phyloP scores from a whole-genome alignment of 2,888 invertebrate species.

The Allygus modestus region DNA sequence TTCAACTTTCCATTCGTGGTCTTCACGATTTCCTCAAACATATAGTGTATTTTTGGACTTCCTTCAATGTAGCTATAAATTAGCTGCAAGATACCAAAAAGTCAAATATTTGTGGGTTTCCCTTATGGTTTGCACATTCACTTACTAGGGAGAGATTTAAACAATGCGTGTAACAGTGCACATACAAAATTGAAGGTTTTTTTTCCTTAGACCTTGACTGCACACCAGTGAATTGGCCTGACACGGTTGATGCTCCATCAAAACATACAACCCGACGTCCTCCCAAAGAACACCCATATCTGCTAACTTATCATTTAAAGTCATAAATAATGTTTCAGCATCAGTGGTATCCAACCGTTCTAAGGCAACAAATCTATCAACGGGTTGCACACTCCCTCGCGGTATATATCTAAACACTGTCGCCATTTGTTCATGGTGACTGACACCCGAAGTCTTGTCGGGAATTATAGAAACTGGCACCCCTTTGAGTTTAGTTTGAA shows the following conservation, averaged over 20 bases:
- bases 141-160: slow-evolving; percentile 60
- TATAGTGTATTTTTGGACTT: slow-evolving; percentile 64
- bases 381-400: no score
- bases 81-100: slow-evolving; percentile 63
- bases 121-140: neutral
- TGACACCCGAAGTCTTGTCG: no score
- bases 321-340: neutral
- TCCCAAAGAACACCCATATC: slow-evolving; percentile 48
- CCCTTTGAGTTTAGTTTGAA: no score
- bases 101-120: no score
- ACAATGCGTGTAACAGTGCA: slow-evolving; percentile 62
- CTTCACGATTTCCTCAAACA: slow-evolving; percentile 83
- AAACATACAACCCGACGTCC: slow-evolving; percentile 61
- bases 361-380: no score
- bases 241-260: slow-evolving; percentile 63
- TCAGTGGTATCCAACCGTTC: no score
- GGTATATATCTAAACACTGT: no score
- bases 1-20: neutral
- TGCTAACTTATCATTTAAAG: neutral
- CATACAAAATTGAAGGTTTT: slow-evolving; percentile 71
- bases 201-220: slow-evolving; percentile 70
- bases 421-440: no score
- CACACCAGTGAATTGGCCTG: slow-evolving; percentile 62
- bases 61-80: slow-evolving; percentile 64
- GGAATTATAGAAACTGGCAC: no score